phyloP scores from a whole-genome alignment of 2,797 vertebrate genomes.

The Chromobotia macracanthus region DNA sequence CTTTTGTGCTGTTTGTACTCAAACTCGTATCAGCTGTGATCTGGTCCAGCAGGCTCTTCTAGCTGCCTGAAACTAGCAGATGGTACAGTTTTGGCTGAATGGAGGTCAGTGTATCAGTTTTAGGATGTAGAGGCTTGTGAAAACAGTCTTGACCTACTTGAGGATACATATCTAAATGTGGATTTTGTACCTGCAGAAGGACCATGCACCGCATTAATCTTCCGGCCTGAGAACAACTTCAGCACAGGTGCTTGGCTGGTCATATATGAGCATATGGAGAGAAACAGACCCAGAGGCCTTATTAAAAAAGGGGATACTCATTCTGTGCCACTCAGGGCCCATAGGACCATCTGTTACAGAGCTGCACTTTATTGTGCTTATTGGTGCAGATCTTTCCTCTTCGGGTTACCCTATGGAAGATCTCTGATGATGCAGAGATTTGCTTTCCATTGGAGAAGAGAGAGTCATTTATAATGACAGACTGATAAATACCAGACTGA shows the following conservation, averaged over 20 bases:
- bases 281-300: slow-evolving; percentile 24
- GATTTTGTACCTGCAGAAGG: slow-evolving; percentile 19
- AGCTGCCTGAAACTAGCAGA: slow-evolving; percentile 51
- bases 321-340: slow-evolving; percentile 29
- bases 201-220: slow-evolving; percentile 30
- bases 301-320: slow-evolving; percentile 36
- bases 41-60: slow-evolving; percentile 55
- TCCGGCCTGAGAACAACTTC: slow-evolving; percentile 16
- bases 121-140: slow-evolving; percentile 38
- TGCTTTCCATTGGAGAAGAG: background rate
- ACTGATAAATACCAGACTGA: too few relatives aligned
- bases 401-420: slow-evolving; percentile 1
- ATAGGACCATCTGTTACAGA: slow-evolving; percentile 27
- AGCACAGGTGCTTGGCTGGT: slow-evolving; percentile 34
- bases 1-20: slow-evolving; percentile 44
- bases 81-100: slow-evolving; percentile 55
- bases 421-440: background rate
- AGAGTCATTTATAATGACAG: background rate
- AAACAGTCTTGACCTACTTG: slow-evolving; percentile 47
- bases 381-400: background rate
- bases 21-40: slow-evolving; percentile 39
- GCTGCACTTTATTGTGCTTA: slow-evolving; percentile 11
- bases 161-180: slow-evolving; percentile 35
- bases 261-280: slow-evolving; percentile 36
- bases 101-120: slow-evolving; percentile 48